Conservation (phyloP, 2,888 invertebrate species). For the Drosophila subquinaria region DNA sequence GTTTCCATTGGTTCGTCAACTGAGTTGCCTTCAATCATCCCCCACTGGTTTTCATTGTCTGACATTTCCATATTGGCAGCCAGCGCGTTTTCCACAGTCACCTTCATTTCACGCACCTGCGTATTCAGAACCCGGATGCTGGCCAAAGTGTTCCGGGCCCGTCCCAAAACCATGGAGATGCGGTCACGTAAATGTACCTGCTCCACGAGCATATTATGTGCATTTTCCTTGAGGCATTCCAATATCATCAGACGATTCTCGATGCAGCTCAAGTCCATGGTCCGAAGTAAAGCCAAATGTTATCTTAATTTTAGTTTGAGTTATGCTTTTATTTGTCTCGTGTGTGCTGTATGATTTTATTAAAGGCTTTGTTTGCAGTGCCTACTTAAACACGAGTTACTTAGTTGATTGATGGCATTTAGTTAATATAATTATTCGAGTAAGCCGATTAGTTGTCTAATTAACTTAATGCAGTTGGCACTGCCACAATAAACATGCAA, state of each 20-base stretch:
- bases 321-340: not conserved
- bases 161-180: slow-evolving; percentile 35
- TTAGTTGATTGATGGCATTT: slow-evolving; percentile 43
- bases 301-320: slow-evolving; percentile 3
- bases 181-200: slow-evolving; percentile 34
- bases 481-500: slow-evolving; percentile 51
- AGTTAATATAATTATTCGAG: slow-evolving; percentile 37
- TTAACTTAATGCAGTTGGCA: slow-evolving; percentile 24
- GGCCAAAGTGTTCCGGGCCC: slow-evolving; percentile 32
- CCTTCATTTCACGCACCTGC: slow-evolving; percentile 42
- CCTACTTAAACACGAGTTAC: slow-evolving; percentile 16
- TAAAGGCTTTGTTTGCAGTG: slow-evolving; percentile 10
- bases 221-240: slow-evolving; percentile 56
- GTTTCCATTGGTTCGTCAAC: not conserved
- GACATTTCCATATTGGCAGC: not conserved
- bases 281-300: not conserved
- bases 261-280: slow-evolving; percentile 39
- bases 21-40: too few species aligned
- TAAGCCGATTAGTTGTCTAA: slow-evolving; percentile 64
- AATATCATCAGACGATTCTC: slow-evolving; percentile 30
- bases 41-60: not conserved
- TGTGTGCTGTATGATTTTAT: not conserved
- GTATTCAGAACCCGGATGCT: slow-evolving; percentile 32
- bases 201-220: slow-evolving; percentile 44
- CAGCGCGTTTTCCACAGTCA: slow-evolving; percentile 26